Evolutionary conservation across 2,888 invertebrate species (phyloP).

Genomic region (Quadroppia sp.): DNA sequence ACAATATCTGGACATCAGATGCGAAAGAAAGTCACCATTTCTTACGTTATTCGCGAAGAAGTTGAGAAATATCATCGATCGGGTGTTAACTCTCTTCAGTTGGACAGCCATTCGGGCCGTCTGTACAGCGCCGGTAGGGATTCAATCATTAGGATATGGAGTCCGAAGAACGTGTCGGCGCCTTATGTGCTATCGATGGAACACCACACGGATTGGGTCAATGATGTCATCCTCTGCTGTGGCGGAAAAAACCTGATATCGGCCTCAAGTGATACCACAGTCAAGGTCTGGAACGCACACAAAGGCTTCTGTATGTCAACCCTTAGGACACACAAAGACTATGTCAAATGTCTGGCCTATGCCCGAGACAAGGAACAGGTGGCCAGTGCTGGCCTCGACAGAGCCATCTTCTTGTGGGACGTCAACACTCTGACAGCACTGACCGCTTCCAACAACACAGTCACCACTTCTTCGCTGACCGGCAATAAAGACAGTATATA

Average conservation of each 20-base stretch:
- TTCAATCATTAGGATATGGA: slow-evolving; percentile 78
- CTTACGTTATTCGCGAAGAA: slow-evolving; percentile 95
- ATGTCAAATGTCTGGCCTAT: slow-evolving; percentile 95
- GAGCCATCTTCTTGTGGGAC: slow-evolving; percentile 97
- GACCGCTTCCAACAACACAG: slow-evolving; percentile 97
- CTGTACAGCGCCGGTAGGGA: slow-evolving; percentile 95
- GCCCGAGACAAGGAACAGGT: slow-evolving; percentile 84
- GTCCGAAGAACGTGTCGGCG: slow-evolving; percentile 54
- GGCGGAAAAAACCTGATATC: slow-evolving; percentile 96
- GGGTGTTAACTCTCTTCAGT: slow-evolving; percentile 91
- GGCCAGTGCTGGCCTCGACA: slow-evolving; percentile 94
- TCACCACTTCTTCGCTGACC: slow-evolving; percentile 92
- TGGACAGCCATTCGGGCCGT: slow-evolving; percentile 77
- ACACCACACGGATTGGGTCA: slow-evolving; percentile 99
- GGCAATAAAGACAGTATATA: slow-evolving; percentile 99
- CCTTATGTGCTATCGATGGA: slow-evolving; percentile 94
- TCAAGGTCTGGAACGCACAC: slow-evolving; percentile 99
- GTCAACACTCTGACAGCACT: slow-evolving; percentile 94
- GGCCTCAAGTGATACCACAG: slow-evolving; percentile 97
- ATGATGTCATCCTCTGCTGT: slow-evolving; percentile 96
- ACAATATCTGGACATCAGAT: slow-evolving; percentile 35
- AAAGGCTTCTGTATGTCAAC: slow-evolving; percentile 99
- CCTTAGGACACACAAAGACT: slow-evolving; percentile 93
- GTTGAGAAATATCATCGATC: slow-evolving; percentile 90
- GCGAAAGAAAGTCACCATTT: slow-evolving; percentile 59